Base-by-base conservation (phyloP, 2,888 invertebrate genomes). In the Apodemia duryi region DNA sequence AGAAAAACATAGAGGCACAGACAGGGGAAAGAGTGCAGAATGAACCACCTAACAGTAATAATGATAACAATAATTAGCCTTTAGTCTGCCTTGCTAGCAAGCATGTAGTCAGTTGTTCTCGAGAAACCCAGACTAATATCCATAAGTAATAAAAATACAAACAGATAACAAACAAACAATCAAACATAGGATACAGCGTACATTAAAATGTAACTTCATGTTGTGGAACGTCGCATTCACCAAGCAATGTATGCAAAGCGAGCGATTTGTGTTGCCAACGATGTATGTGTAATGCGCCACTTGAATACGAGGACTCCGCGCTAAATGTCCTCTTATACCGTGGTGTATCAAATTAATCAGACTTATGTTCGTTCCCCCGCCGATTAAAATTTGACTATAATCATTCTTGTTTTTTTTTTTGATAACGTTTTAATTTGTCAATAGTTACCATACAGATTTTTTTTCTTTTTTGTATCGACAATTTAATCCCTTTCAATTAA, bases 251-350 rank as follows among this genome's bases (percentile, higher is more conserved):
- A 78, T 80, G 81, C 81, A 77, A 75, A 79, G 77, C 80, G 81
- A 78, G 72, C 82, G 83, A 82, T 83, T 84, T 84, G 77, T 80
- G 80, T 78, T 74, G 74, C 73, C 76, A 75, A 69, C 76, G 74
- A 74, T 77, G 80, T 81, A 78, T 80, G 70, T 65, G 77, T 80
- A 76, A 81, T 77, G 78, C 75, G 71, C 73, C 74, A 72, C 75
- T 78, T 76, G 80, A 78, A 81, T 82, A 79, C 75, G 73, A 75
- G 76, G 75, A 75, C 76, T 72, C 68, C 66, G 68, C 66, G 68
- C 67, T 63, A 64, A 67, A 71, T 57, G 57, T 65, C 28, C 71
- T 3, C 35, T 79, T 62, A 82, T 80, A 83, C 81, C 70, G 75
- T 38, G 13, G 1, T 32, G 66, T 65, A 68, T 67, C 62, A 21